phyloP scores from a whole-genome alignment of 2,797 vertebrate genomes.

The Phoebastria nigripes region DNA sequence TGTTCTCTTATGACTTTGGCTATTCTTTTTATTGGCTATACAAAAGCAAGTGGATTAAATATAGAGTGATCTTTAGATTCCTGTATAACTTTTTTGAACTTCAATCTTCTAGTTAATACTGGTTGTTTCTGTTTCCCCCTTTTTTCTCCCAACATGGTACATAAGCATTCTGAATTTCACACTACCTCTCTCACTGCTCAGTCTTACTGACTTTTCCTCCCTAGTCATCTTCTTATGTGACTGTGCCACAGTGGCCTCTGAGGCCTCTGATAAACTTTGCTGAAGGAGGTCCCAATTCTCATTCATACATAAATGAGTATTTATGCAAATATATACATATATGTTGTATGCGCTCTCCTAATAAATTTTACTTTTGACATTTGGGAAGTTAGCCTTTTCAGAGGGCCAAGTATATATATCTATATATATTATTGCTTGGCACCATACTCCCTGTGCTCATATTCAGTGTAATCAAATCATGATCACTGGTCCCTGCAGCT shows the following conservation, averaged over 20 bases:
- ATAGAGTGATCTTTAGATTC: neutral
- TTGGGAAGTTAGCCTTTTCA: neutral
- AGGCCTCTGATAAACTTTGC: neutral
- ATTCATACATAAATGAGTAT: neutral
- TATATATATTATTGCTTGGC: neutral
- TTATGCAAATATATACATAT: neutral
- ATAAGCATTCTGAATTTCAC: neutral
- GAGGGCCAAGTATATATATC: neutral
- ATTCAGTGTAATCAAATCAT: neutral
- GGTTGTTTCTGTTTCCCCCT: neutral
- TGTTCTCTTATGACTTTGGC: neutral
- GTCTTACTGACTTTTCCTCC: neutral
- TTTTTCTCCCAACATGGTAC: neutral
- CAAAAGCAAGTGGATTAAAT: neutral
- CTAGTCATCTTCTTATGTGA: neutral
- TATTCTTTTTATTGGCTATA: neutral
- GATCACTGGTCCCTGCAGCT: neutral
- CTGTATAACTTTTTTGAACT: neutral
- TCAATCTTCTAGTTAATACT: neutral
- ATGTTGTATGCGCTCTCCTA: neutral
- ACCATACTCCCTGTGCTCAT: neutral
- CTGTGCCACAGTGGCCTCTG: neutral
- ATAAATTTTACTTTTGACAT: neutral
- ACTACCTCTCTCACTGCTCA: neutral
- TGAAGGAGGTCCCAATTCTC: neutral